These are phyloP conservation scores for Chionomys nivalis DNA, from an alignment of 2,113 vertebrate species.

Conservation along the genomic window DNA sequence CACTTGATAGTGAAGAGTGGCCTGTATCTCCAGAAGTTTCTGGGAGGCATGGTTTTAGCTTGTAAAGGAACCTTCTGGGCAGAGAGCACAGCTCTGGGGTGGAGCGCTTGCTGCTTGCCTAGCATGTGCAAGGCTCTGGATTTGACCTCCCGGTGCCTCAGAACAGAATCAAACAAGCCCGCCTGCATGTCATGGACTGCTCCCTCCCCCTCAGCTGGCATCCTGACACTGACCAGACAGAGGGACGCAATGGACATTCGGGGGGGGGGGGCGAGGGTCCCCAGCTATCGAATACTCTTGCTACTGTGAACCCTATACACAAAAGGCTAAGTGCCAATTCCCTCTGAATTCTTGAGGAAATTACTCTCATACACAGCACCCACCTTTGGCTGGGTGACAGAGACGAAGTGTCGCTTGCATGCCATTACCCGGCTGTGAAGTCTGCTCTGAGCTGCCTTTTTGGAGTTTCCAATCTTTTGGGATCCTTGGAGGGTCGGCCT, in stretches of 20 bases:
- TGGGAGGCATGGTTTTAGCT: neutral
- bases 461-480: slow-evolving; percentile 83
- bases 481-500: slow-evolving; percentile 84
- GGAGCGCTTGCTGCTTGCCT: neutral
- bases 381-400: slow-evolving; percentile 86
- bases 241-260: neutral
- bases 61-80: neutral
- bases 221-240: neutral
- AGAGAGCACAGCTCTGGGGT: neutral
- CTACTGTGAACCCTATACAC: slow-evolving; percentile 85
- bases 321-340: slow-evolving; percentile 90
- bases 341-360: slow-evolving; percentile 93
- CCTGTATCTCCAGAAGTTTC: neutral
- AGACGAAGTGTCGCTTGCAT: slow-evolving; percentile 87
- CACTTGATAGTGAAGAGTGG: neutral
- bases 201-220: neutral
- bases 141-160: neutral
- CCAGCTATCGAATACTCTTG: slow-evolving; percentile 77
- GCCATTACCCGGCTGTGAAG: slow-evolving; percentile 88
- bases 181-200: neutral
- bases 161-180: neutral
- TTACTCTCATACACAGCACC: slow-evolving; percentile 89
- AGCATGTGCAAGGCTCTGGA: neutral
- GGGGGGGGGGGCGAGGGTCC: slow-evolving; percentile 51
- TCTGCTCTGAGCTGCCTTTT: slow-evolving; percentile 83